phyloP scores from a whole-genome alignment of 2,113 vertebrate species.

The Brachyhypopomus gauderio region DNA sequence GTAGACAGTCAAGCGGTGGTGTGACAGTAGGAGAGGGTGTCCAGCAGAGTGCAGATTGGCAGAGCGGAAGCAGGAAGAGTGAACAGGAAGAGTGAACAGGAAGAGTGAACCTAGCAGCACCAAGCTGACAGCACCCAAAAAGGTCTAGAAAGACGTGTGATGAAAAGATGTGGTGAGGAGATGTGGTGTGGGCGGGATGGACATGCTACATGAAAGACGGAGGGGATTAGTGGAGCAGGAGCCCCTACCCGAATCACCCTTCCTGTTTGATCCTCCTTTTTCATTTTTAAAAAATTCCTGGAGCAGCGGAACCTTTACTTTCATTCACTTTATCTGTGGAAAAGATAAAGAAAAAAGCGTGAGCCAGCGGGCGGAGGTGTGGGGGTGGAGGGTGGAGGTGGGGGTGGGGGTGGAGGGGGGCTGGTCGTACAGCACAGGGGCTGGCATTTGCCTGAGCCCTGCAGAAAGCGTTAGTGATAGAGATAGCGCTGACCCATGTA shows the following conservation, averaged over 20 bases:
- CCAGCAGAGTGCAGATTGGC: not conserved
- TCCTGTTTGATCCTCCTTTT: slow-evolving; percentile 41
- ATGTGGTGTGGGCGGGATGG: slow-evolving; percentile 27
- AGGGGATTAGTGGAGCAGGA: slow-evolving; percentile 11
- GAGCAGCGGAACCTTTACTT: slow-evolving; percentile 33
- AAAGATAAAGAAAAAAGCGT: slow-evolving; percentile 30
- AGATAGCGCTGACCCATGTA: slow-evolving; percentile 64
- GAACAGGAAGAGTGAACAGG: too few species aligned
- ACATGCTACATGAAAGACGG: slow-evolving; percentile 54
- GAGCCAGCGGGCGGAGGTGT: slow-evolving; percentile 7
- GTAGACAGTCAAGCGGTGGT: slow-evolving; percentile 30
- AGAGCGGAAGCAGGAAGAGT: slow-evolving; percentile 36
- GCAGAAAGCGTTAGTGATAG: slow-evolving; percentile 34
- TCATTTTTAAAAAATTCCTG: slow-evolving; percentile 38
- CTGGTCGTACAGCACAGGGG: slow-evolving; percentile 16
- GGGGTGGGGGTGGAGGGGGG: not conserved
- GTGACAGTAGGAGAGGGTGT: slow-evolving; percentile 41
- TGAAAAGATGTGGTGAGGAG: not conserved
- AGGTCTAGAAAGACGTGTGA: slow-evolving; percentile 48
- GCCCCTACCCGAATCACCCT: slow-evolving; percentile 49
- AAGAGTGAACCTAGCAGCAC: too few species aligned
- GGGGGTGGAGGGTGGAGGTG: not conserved
- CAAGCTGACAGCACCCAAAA: not conserved
- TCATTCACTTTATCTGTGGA: slow-evolving; percentile 43
- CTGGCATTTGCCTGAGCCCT: slow-evolving; percentile 66